These are phyloP conservation scores for Pygmarrhopalites habei DNA, from an alignment of 1,140 invertebrate genomes.

Conservation along the genomic window DNA sequence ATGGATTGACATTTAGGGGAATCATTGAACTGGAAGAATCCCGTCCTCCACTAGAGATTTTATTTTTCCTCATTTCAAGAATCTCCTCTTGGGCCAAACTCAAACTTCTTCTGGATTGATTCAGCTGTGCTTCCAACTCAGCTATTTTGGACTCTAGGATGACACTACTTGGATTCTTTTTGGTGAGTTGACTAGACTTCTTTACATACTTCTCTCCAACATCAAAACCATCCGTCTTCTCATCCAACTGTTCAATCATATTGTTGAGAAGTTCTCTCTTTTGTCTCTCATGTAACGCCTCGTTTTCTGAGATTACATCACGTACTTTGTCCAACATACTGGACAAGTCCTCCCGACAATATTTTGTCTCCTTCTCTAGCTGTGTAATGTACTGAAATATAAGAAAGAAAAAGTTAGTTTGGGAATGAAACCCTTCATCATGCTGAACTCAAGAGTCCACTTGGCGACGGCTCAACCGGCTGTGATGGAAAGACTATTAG, in stretches of 20 bases:
- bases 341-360: constrained; percentile 65
- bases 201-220: background rate
- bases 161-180: constrained; percentile 50
- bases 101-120: constrained; percentile 65
- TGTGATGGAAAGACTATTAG: no score
- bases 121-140: constrained; percentile 71
- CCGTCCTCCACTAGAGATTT: background rate
- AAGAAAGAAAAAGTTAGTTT: no score
- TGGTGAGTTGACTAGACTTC: background rate
- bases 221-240: constrained; percentile 25
- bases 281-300: constrained; percentile 64
- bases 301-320: constrained; percentile 71
- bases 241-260: constrained; percentile 49
- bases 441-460: no score
- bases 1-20: constrained; percentile 7
- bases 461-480: no score
- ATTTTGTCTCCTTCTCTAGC: constrained; percentile 68
- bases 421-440: no score
- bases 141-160: constrained; percentile 68
- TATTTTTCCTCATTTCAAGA: constrained; percentile 49
- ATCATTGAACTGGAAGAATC: background rate
- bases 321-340: constrained; percentile 68
- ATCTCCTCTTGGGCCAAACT: constrained; percentile 62
- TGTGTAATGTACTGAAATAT: constrained; percentile 79
- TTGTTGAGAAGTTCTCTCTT: constrained; percentile 55